A percentile compares a stretch with the other conserved stretches of the same genome.
Evolutionary conservation across 2,888 invertebrate species (phyloP).

Genomic region (Stenodema calcarata): DNA sequence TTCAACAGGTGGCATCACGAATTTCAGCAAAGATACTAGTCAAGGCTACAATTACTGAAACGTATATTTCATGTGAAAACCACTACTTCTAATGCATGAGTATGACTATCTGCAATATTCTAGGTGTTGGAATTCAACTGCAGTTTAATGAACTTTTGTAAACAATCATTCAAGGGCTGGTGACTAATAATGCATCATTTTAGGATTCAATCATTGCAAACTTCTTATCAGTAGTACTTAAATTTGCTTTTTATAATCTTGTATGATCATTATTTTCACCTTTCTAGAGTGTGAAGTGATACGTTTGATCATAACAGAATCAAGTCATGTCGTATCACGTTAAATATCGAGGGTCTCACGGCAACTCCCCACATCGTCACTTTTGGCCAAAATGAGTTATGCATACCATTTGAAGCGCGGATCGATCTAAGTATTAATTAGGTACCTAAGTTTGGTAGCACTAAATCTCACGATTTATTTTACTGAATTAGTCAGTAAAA

Average conservation of each 20-base stretch:
- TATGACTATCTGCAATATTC: not conserved
- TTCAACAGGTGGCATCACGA: slow-evolving; percentile 99
- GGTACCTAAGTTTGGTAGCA: too few relatives aligned
- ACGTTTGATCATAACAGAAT: not conserved
- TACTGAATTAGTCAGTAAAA: too few relatives aligned
- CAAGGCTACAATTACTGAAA: slow-evolving; percentile 53
- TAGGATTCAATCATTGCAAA: not conserved
- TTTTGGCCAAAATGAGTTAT: too few relatives aligned
- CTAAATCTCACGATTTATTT: too few relatives aligned
- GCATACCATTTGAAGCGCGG: too few relatives aligned
- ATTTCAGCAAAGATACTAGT: slow-evolving; percentile 89
- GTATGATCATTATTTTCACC: not conserved
- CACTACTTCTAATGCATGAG: slow-evolving; percentile 3
- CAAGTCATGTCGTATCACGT: not conserved
- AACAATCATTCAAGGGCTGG: not conserved
- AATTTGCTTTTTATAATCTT: not conserved
- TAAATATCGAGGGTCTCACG: too few relatives aligned
- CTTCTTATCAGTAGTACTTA: not conserved
- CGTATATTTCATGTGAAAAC: slow-evolving; percentile 52
- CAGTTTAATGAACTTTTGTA: not conserved
- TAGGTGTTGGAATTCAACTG: not conserved
- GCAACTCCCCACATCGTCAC: too few relatives aligned
- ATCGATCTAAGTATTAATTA: too few relatives aligned
- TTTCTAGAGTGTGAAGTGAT: not conserved
- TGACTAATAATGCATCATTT: not conserved